Conservation (phyloP, 2,113 vertebrate species). For the crab-eating macaque (Macaca fascicularis) region DNA sequence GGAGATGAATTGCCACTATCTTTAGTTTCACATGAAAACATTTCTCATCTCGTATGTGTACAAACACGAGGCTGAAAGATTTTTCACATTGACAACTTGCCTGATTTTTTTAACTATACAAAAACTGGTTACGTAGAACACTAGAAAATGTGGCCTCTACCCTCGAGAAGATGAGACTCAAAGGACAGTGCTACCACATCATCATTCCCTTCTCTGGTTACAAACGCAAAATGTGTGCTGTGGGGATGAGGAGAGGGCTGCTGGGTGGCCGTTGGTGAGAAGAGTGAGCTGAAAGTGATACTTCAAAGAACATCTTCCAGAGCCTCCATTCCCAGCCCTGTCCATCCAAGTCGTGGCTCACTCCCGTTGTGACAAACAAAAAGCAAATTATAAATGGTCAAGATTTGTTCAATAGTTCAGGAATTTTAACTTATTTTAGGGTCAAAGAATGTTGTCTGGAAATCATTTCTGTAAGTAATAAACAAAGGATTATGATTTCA, state of each 20-base stretch:
- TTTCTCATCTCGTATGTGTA: neutral
- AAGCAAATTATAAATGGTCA: neutral
- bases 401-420: neutral
- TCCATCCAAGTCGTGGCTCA: too few species aligned
- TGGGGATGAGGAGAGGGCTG: rapidly evolving
- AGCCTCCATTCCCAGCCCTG: too few species aligned
- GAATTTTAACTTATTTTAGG: neutral
- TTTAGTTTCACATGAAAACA: neutral
- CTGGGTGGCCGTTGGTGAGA: neutral
- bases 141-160: neutral
- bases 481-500: neutral
- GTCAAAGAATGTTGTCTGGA: neutral
- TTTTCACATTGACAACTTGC: neutral
- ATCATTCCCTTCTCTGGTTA: neutral
- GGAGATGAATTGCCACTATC: neutral
- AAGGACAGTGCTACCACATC: neutral
- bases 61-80: neutral
- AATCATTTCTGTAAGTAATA: slow-evolving; percentile 2
- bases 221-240: neutral
- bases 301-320: neutral
- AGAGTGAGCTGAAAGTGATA: neutral
- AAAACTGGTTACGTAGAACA: neutral
- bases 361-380: neutral
- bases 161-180: neutral
- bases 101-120: neutral